These are phyloP conservation scores for Andricus quercusramuli DNA, from an alignment of 2,888 invertebrate genomes.

Conservation along the genomic window DNA sequence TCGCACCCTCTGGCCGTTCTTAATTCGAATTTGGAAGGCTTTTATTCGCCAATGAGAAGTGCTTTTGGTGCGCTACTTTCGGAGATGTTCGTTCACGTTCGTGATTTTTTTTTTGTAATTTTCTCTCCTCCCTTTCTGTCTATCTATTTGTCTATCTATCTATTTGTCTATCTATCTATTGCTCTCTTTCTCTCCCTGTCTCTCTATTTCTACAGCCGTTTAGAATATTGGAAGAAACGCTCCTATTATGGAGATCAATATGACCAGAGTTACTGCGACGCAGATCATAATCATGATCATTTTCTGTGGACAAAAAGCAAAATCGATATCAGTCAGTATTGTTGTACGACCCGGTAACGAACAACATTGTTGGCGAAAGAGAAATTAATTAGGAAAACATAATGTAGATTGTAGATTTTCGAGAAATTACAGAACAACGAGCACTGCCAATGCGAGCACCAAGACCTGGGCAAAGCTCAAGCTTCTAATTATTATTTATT, in stretches of 20 bases:
- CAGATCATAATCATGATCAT: conserved; percentile 78
- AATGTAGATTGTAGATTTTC: conserved; percentile 1
- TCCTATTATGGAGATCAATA: conserved; percentile 75
- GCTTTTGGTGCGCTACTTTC: conserved; percentile 44
- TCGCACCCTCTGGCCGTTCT: conserved; percentile 33
- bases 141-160: conserved; percentile 21
- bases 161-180: conserved; percentile 46
- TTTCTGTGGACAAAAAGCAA: conserved; percentile 76
- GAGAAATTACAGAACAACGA: conserved; percentile 30
- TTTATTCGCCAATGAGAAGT: conserved; percentile 44
- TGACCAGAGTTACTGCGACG: conserved; percentile 74
- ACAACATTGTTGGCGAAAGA: conserved; percentile 15
- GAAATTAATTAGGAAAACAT: conserved; percentile 32
- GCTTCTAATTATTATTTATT: conserved; percentile 18
- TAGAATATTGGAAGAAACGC: conserved; percentile 70
- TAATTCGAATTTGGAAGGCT: conserved; percentile 16
- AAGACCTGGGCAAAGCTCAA: conserved; percentile 37
- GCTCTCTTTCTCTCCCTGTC: conserved; percentile 45
- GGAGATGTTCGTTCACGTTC: conserved; percentile 41
- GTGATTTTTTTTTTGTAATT: conserved; percentile 38
- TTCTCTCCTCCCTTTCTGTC: conserved; percentile 44
- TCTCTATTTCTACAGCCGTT: conserved; percentile 56
- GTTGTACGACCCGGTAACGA: conserved; percentile 20
- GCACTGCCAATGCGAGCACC: conserved; percentile 25
- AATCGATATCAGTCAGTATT: conserved; percentile 53